These are phyloP conservation scores for Dinocampus coccinellae DNA, from an alignment of 2,888 invertebrate species.

Conservation along the genomic window DNA sequence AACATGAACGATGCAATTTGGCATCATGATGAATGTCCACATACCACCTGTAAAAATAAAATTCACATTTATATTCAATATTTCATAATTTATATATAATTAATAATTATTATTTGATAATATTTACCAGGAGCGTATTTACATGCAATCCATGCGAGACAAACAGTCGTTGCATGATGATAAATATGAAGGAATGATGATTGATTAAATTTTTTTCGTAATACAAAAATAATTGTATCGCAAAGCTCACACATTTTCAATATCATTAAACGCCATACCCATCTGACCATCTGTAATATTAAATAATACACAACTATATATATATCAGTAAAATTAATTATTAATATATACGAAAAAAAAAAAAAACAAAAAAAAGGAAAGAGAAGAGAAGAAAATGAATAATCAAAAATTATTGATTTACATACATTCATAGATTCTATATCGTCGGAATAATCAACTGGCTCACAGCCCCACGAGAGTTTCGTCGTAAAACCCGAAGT, in stretches of 20 bases:
- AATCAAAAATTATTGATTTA: too few relatives aligned
- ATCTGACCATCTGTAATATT: constrained; percentile 66
- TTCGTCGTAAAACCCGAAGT: constrained; percentile 78
- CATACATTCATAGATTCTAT: constrained; percentile 75
- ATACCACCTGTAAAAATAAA: constrained; percentile 73
- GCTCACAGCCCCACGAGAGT: constrained; percentile 77
- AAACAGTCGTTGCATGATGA: constrained; percentile 77
- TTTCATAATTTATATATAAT: not conserved
- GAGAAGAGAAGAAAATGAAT: too few relatives aligned
- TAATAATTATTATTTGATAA: not conserved
- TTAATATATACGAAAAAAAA: not conserved
- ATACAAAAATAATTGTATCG: constrained; percentile 80
- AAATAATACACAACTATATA: too few relatives aligned
- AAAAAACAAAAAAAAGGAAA: too few relatives aligned
- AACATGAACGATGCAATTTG: constrained; percentile 79
- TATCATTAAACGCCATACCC: constrained; percentile 76
- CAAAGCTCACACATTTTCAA: constrained; percentile 77
- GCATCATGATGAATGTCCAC: constrained; percentile 75
- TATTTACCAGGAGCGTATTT: constrained; percentile 78
- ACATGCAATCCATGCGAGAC: constrained; percentile 74
- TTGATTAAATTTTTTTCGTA: constrained; percentile 80
- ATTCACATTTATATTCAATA: not conserved
- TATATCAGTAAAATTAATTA: too few relatives aligned
- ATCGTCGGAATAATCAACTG: constrained; percentile 78
- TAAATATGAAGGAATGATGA: constrained; percentile 81